phyloP scores from a whole-genome alignment of 2,113 vertebrate species.

The Accipiter virgatus region DNA sequence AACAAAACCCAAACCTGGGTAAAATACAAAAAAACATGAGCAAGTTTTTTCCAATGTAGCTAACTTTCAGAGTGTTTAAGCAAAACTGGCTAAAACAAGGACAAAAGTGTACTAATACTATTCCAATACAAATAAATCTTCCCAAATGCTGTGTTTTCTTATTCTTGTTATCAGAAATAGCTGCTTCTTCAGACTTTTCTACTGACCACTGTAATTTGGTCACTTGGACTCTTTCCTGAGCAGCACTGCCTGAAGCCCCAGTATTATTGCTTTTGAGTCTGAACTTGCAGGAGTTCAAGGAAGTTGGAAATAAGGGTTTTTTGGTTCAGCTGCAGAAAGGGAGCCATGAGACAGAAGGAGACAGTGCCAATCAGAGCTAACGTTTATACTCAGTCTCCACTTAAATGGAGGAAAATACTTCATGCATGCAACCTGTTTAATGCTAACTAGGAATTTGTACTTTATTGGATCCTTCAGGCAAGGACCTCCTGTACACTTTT shows the following conservation, averaged over 20 bases:
- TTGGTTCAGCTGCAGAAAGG: background rate
- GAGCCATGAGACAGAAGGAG: background rate
- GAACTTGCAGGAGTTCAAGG: background rate
- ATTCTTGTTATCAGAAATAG: background rate
- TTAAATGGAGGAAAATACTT: background rate
- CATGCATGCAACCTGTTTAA: background rate
- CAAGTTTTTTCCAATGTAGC: background rate
- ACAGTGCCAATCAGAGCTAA: background rate
- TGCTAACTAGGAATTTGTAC: background rate
- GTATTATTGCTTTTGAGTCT: background rate
- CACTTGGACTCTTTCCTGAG: background rate
- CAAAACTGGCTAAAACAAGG: background rate
- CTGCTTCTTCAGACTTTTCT: background rate
- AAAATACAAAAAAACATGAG: background rate
- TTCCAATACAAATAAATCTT: background rate
- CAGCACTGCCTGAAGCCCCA: background rate
- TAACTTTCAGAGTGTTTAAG: background rate
- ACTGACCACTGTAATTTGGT: background rate
- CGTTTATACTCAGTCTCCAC: background rate
- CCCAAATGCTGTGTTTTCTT: background rate
- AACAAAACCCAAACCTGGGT: rapidly evolving
- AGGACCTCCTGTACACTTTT: background rate
- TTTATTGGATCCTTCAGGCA: background rate
- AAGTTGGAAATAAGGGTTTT: background rate
- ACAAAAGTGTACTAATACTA: background rate